These are phyloP conservation scores for Erythrolamprus reginae DNA, from an alignment of 2,113 vertebrate genomes.

Conservation along the genomic window DNA sequence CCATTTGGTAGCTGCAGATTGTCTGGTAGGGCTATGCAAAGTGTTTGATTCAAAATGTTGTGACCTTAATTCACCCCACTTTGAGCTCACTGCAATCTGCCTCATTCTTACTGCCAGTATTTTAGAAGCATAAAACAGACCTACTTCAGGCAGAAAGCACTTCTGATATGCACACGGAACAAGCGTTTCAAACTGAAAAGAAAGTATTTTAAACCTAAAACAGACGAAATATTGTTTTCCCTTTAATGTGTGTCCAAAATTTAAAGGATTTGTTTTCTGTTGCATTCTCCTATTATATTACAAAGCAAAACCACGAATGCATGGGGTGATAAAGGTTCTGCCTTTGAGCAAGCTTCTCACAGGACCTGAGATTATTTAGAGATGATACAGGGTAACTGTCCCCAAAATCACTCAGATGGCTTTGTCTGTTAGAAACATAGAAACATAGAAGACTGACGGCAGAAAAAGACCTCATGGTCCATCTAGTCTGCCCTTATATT, in stretches of 20 bases:
- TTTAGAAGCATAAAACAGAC: neutral
- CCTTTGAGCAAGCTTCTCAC: neutral
- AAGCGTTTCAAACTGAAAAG: neutral
- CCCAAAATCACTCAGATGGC: neutral
- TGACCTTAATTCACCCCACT: neutral
- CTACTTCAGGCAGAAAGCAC: neutral
- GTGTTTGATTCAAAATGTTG: neutral
- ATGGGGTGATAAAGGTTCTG: neutral
- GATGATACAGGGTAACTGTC: neutral
- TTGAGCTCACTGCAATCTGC: neutral
- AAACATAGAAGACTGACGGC: too few relatives aligned
- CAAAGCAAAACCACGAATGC: neutral
- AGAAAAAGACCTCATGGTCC: too few relatives aligned
- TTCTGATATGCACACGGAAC: neutral
- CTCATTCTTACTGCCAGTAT: neutral
- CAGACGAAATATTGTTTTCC: neutral
- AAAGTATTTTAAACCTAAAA: neutral
- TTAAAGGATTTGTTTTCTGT: neutral
- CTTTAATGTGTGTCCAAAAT: neutral
- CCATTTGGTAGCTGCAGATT: neutral
- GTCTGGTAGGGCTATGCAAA: neutral
- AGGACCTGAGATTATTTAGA: neutral
- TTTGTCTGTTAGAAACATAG: too few relatives aligned
- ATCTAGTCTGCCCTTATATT: too few relatives aligned
- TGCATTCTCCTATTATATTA: neutral